Conservation (phyloP, 2,888 invertebrate species). For the Holacanthella duospinosa region DNA sequence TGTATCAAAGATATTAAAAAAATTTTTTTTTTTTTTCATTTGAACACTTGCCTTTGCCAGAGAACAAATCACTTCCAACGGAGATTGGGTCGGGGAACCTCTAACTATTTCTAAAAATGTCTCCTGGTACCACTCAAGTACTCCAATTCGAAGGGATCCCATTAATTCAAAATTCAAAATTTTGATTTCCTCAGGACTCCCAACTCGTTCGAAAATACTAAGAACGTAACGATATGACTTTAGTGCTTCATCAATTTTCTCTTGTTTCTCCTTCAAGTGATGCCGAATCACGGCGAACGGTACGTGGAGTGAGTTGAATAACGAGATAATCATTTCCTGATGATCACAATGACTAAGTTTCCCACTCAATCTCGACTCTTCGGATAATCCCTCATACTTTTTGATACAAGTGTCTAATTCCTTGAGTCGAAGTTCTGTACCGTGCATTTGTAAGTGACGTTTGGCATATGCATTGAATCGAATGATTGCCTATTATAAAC, state of each 20-base stretch:
- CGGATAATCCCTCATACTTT: slow-evolving; percentile 10
- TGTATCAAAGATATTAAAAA: background rate
- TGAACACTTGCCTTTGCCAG: background rate
- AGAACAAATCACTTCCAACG: background rate
- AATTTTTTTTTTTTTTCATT: background rate
- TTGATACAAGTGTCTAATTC: slow-evolving; percentile 22
- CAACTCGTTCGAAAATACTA: slow-evolving; percentile 8
- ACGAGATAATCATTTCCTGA: background rate
- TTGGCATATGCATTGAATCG: slow-evolving; percentile 35
- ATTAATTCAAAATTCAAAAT: slow-evolving; percentile 7
- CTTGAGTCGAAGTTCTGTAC: slow-evolving; percentile 14
- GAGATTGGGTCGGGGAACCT: background rate
- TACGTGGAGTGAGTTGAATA: background rate
- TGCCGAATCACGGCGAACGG: slow-evolving; percentile 19
- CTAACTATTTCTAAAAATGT: slow-evolving; percentile 11
- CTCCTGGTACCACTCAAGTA: slow-evolving; percentile 33
- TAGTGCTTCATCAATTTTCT: slow-evolving; percentile 25
- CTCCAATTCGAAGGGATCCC: slow-evolving; percentile 26
- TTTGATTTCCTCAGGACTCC: background rate
- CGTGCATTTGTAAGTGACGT: slow-evolving; percentile 18
- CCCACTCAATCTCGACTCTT: slow-evolving; percentile 8
- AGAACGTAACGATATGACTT: slow-evolving; percentile 11
- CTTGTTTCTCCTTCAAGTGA: slow-evolving; percentile 27
- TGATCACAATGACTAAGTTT: slow-evolving; percentile 14
- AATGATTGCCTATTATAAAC: slow-evolving; percentile 23